Evolutionary conservation across 2,797 vertebrate species (phyloP), one percentile per base, ranked within the genome.

Genomic region (Gouania willdenowi): DNA sequence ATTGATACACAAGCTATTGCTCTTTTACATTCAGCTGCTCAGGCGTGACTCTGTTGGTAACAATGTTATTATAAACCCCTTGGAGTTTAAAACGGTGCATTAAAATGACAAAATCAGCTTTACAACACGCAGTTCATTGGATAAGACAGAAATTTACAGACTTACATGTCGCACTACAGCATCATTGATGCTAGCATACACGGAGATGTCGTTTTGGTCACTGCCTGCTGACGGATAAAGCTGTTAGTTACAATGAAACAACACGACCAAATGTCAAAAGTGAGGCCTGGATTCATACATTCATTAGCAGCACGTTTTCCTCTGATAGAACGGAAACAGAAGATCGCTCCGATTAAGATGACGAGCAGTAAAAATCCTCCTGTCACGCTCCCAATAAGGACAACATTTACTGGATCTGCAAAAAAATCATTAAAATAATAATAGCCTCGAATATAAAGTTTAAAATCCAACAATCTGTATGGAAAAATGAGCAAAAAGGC

Each of bases 141-240:
- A 14, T 3, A 13, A 3, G 3, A 2, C n/a, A n/a, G n/a, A n/a
- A n/a, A n/a, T n/a, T n/a, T n/a, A n/a, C n/a, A 9, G n/a, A 59
- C 67, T 65, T 11, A 75, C 75, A 1, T 9, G 1, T 1, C n/a
- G 5, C 5, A 0, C 0, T 2, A 17, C 3, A 15, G 46, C 3
- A 0, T 73, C 63, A 5, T 20, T 0, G 28, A 79, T 41, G 3
- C 71, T 71, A 1, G 71, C 71, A 0, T 82, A 79, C 12, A 75
- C 26, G 0, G 66, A 77, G 8, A 39, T 22, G 0, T 73, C 68
- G 3, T 18, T 9, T 11, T 8, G 3, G 3, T 66, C 39, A 0
- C 2, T 10, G 3, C 2, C 60, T 56, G 24, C 1, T 25, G 5
- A 10, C n/a, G 11, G n/a, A 25, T 1, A 2, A 22, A 22, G 6